phyloP scores from a whole-genome alignment of 2,797 vertebrate genomes.

The Gallinago stenura region DNA sequence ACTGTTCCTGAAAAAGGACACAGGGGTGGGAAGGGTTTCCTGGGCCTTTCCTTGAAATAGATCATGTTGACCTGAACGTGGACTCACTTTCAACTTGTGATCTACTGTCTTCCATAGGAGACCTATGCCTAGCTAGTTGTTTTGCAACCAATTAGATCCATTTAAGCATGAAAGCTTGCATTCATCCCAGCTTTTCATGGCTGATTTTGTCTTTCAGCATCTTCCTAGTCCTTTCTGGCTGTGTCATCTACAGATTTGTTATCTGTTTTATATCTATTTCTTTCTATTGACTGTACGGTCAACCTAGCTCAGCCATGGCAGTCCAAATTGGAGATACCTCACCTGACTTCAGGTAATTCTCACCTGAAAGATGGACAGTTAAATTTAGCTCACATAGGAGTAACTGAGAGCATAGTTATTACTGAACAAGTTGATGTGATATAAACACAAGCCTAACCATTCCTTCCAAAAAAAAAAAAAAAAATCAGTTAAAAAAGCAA shows the following conservation, averaged over 20 bases:
- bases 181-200: not conserved
- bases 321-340: not conserved
- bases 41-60: not conserved
- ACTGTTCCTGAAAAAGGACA: not conserved
- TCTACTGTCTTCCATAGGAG: not conserved
- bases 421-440: not conserved
- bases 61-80: not conserved
- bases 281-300: fast-evolving
- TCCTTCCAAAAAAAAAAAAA: not conserved
- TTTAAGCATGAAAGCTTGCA: not conserved
- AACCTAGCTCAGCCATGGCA: not conserved
- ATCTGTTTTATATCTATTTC: not conserved
- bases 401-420: not conserved
- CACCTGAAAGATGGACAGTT: not conserved
- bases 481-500: not conserved
- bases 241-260: not conserved
- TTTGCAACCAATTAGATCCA: not conserved
- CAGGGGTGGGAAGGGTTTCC: not conserved
- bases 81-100: not conserved
- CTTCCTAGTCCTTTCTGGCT: not conserved
- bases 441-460: not conserved
- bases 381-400: not conserved
- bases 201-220: not conserved
- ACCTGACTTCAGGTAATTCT: not conserved
- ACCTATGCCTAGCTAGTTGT: not conserved